Conservation (phyloP, 2,113 vertebrate species). For the Microcebus lehilahytsara region DNA sequence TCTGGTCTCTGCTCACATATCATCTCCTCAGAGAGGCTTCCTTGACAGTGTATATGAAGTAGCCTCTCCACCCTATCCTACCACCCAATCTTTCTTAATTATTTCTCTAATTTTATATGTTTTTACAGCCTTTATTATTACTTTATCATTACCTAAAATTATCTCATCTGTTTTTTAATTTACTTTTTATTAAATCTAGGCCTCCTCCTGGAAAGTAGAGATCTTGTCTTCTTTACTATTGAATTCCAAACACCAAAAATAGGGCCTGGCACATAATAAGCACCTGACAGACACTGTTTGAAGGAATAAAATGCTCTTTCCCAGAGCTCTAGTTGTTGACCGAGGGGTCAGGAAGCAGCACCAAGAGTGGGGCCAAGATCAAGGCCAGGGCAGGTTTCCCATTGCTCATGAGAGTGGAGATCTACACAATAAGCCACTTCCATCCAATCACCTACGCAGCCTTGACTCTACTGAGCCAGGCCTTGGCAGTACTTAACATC, state of each 20-base stretch:
- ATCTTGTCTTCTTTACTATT: neutral
- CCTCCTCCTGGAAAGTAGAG: neutral
- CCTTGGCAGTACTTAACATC: neutral
- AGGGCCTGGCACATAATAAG: neutral
- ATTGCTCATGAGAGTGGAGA: neutral
- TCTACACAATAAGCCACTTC: neutral
- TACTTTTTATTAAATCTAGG: neutral
- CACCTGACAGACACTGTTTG: neutral
- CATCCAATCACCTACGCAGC: neutral
- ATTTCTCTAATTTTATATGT: neutral
- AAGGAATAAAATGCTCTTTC: neutral
- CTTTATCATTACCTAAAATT: constrained; percentile 18
- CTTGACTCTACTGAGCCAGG: neutral
- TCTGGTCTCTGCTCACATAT: neutral
- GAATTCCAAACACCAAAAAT: neutral
- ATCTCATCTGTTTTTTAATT: neutral
- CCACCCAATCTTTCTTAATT: neutral
- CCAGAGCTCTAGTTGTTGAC: neutral
- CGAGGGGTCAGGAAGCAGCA: neutral
- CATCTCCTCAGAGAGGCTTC: neutral
- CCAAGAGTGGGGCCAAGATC: neutral
- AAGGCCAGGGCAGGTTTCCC: neutral
- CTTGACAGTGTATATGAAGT: neutral
- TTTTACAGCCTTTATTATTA: neutral
- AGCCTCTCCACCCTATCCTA: neutral